These are phyloP conservation scores for Psittacula derbiana DNA, from an alignment of 2,797 vertebrate genomes.

Conservation along the genomic window DNA sequence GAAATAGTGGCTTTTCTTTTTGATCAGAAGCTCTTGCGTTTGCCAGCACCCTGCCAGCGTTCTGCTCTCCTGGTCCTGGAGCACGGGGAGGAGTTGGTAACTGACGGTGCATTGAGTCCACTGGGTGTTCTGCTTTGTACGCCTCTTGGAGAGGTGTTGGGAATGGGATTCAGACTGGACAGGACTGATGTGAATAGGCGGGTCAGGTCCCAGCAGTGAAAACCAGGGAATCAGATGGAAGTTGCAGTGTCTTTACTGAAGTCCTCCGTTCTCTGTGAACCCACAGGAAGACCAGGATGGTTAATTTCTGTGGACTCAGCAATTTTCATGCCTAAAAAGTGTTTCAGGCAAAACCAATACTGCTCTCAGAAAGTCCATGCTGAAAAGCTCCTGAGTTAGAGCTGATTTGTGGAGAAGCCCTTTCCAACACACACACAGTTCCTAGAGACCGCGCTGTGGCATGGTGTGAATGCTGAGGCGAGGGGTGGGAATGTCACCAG, in stretches of 20 bases:
- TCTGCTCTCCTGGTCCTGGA: not conserved
- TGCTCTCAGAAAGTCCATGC: not conserved
- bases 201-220: accelerated
- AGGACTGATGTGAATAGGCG: not conserved
- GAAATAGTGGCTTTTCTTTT: not conserved
- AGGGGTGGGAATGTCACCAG: not conserved
- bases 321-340: not conserved
- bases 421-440: not conserved
- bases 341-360: not conserved
- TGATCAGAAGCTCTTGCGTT: not conserved
- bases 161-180: not conserved
- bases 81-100: not conserved
- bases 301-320: not conserved
- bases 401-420: not conserved
- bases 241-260: not conserved
- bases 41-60: not conserved
- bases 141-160: not conserved
- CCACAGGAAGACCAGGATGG: not conserved
- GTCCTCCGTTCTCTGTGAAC: not conserved
- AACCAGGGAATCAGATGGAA: not conserved
- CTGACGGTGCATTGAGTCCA: not conserved
- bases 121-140: accelerated
- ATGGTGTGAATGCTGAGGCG: accelerated
- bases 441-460: not conserved
- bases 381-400: not conserved